Evolutionary conservation across 2,888 invertebrate species (phyloP), one percentile per base, ranked within the genome.

Genomic region (Aphidoletes aphidimyza): DNA sequence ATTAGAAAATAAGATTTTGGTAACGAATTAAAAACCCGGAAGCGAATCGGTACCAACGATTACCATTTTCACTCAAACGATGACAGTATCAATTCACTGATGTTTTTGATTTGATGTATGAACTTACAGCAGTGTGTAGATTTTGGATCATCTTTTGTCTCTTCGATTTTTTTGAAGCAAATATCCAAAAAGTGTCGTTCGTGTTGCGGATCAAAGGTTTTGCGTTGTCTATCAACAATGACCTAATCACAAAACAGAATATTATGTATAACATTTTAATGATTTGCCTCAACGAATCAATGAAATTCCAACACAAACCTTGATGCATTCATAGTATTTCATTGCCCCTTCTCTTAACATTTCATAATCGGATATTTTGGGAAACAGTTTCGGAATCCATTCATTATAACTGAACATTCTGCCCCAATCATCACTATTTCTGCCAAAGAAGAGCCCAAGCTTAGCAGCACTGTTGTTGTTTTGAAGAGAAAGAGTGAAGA

Each of bases 141-240:
- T 5, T 89, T 89, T 37, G 89, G 88, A 0, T 88, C 88, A 0
- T 89, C 87, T 47, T 89, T 88, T 86, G 91, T 90, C 85, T 91
- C 89, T 17, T 92, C 91, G 91, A 94, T 91, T 88, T 92, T 91
- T 22, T 90, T 90, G 11, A 94, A 89, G 87, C 93, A 94, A 85
- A 92, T 89, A 86, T 94, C 94, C 3, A 93, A 85, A 87, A 94
- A 93, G 87, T 93, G 92, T 0, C 93, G 91, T 84, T 92, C 90
- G 85, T 91, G 88, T 0, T 90, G 89, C 9, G 91, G 90, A 11
- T 89, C 88, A 83, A 89, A 89, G 0, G 88, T 91, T 0, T 88
- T 87, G 84, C 91, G 87, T 45, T 91, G 90, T 26, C 91, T 90
- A 22, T 91, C 88, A 6, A 93, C 87, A 19, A 92, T 86, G 86